phyloP scores from a whole-genome alignment of 2,888 invertebrate species.

The Octodonta nipae region DNA sequence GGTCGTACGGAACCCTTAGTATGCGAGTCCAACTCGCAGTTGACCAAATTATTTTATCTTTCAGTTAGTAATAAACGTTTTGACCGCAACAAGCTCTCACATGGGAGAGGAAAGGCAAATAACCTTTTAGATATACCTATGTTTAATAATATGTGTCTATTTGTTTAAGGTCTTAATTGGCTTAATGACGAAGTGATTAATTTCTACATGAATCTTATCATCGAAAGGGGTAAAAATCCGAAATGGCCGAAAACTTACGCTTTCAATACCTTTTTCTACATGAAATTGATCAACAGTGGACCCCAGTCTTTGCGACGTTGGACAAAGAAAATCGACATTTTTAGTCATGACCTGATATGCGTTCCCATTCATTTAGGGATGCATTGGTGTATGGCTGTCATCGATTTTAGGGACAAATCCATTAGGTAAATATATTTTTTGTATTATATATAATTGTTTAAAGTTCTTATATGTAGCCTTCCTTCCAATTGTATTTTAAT shows the following conservation, averaged over 20 bases:
- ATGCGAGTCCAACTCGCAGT: too few species aligned
- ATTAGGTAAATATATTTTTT: constrained; percentile 14
- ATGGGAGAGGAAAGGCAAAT: too few species aligned
- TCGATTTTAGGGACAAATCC: constrained; percentile 48
- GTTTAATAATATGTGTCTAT: constrained; percentile 66
- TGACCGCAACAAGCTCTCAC: too few species aligned
- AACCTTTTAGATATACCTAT: too few species aligned
- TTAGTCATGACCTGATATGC: constrained; percentile 69
- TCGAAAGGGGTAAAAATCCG: constrained; percentile 55
- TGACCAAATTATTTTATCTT: too few species aligned
- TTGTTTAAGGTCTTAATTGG: constrained; percentile 82
- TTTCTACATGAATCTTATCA: constrained; percentile 88
- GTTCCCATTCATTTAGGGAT: constrained; percentile 87
- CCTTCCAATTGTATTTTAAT: too few species aligned
- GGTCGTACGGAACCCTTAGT: too few species aligned
- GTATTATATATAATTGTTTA: too few species aligned
- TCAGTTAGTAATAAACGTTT: too few species aligned
- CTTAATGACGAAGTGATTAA: constrained; percentile 93
- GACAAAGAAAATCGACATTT: constrained; percentile 84
- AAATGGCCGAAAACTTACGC: constrained; percentile 66
- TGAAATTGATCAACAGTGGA: constrained; percentile 66
- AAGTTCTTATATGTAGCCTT: too few species aligned
- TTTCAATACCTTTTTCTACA: constrained; percentile 93
- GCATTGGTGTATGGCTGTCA: constrained; percentile 90
- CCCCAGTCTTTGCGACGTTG: constrained; percentile 72